phyloP scores from a whole-genome alignment of 2,113 vertebrate species.

The Brienomyrus longianalis region DNA sequence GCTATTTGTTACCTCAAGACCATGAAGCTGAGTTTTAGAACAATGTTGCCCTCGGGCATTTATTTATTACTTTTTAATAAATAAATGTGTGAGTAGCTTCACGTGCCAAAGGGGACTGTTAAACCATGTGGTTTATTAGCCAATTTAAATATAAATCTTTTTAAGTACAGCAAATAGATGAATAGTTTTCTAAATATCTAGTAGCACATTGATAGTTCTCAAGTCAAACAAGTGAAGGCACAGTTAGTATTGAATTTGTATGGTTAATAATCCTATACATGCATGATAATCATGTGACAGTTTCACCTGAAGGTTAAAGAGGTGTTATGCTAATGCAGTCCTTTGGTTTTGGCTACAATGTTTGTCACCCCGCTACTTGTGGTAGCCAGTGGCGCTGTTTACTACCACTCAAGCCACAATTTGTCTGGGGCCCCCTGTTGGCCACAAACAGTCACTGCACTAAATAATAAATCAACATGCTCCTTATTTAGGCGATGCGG shows the following conservation, averaged over 20 bases:
- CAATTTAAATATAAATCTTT: not conserved
- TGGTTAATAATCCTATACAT: not conserved
- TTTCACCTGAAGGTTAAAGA: not conserved
- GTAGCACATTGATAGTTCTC: not conserved
- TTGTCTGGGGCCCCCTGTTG: not conserved
- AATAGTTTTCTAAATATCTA: not conserved
- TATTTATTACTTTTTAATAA: not conserved
- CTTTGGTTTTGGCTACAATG: not conserved
- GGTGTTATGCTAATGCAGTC: not conserved
- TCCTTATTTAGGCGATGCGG: not conserved
- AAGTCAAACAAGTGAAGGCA: not conserved
- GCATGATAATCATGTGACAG: not conserved
- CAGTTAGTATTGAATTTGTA: not conserved
- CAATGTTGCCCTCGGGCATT: not conserved
- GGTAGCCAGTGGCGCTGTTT: not conserved
- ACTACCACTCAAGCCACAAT: not conserved
- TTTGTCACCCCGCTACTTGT: not conserved
- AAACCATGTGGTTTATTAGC: not conserved
- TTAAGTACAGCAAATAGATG: not conserved
- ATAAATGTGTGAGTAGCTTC: not conserved
- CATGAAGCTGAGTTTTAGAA: not conserved
- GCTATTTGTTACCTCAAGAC: not conserved
- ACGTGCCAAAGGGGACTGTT: not conserved
- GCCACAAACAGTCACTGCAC: not conserved
- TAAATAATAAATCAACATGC: not conserved